Evolutionary conservation across 2,113 vertebrate genomes (phyloP), one percentile per base, ranked within the genome.

Genomic region (Excalfactoria chinensis): DNA sequence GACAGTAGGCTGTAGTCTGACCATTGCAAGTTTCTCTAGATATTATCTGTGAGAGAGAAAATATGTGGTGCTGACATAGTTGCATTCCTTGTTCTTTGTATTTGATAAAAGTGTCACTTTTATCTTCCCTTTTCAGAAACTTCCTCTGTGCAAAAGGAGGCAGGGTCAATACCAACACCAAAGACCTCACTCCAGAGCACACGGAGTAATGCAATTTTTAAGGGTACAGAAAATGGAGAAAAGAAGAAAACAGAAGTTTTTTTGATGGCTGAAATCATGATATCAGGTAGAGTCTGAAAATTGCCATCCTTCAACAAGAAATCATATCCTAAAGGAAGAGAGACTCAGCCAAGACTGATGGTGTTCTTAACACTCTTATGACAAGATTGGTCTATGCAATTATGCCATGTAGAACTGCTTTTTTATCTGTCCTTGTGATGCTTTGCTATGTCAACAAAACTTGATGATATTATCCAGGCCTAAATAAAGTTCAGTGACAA

Each of bases 201-300:
- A 23, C 11, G 21, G n/a, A 64, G 46, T 25, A 88, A 71, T 8
- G 20, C 19, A 59, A 73, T 15, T 18, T 66, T 68, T 19, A 85
- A 91, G 59, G 88, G 92, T 41, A n/a, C 0, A 2, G 51, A 56
- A 4, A 55, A 6, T 4, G 37, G 28, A n/a, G 67, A 80, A 49
- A 95, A 91, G 21, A 23, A 77, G 35, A 46, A 97, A 25, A 76
- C 12, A 4, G 93, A 69, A 2, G 28, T 8, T 12, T 86, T 21
- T 25, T 86, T 98, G 34, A 96, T 95, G 85, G 98, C 98, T 12
- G 98, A 99, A 91, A 98, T 98, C 85, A 98, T 98, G 98, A 95
- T 99, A 63, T 98, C 98, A 98, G 99, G 98, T 99, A 98, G 23
- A 95, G 77, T 75, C 22, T 22, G 30, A 37, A 74, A 21, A 7